These are phyloP conservation scores for Rattus norvegicus DNA, from an alignment of 2,113 vertebrate species.

Conservation along the genomic window GRCr8 NC_086029.1:26719001-26719500, in stretches of 20 bases:
- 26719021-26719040: constrained; percentile 65
- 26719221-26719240: neutral
- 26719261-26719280: neutral
- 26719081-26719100: constrained; percentile 85
- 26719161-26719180: constrained; percentile 33
- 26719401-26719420: neutral
- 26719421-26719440: neutral
- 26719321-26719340: neutral
- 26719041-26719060: constrained; percentile 85
- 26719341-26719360: neutral
- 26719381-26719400: neutral
- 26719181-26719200: neutral
- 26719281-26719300: neutral
- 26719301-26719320: neutral
- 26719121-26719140: constrained; percentile 32
- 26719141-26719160: constrained; percentile 62
- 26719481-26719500: neutral
- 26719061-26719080: constrained; percentile 85
- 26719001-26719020: constrained; percentile 79
- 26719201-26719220: neutral
- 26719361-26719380: neutral
- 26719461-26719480: neutral
- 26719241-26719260: neutral
- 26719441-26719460: neutral
- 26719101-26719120: constrained; percentile 83